Percentiles rank a stretch among this genome's conserved stretches.
phyloP scores from a whole-genome alignment of 2,797 vertebrate genomes.

The Australoheros facetus region DNA sequence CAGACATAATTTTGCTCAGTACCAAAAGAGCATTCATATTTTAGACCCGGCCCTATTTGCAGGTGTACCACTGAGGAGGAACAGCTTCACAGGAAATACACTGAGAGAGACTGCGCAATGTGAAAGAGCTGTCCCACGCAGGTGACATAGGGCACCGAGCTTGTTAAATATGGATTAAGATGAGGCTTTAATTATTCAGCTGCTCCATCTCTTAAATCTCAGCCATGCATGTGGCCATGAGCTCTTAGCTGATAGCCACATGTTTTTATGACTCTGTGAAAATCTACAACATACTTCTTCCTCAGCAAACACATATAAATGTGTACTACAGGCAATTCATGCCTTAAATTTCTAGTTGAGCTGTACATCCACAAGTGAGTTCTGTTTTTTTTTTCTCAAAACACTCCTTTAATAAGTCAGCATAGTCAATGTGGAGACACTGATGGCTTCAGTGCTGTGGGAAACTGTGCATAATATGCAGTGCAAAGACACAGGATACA shows the following conservation, averaged over 20 bases:
- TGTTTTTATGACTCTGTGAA: not conserved
- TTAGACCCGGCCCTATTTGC: not conserved
- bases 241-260: constrained; percentile 2
- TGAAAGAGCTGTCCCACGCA: constrained; percentile 38
- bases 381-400: not conserved
- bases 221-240: not conserved
- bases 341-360: not conserved
- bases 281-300: not conserved
- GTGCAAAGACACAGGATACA: not conserved
- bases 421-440: not conserved
- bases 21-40: not conserved
- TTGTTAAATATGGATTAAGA: constrained; percentile 75
- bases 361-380: not conserved
- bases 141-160: constrained; percentile 13
- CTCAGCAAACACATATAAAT: not conserved
- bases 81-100: not conserved
- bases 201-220: constrained; percentile 6
- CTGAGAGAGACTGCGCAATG: not conserved
- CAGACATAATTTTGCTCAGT: not conserved
- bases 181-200: constrained; percentile 65
- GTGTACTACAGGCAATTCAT: not conserved
- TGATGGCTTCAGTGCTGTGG: not conserved
- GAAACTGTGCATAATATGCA: not conserved
- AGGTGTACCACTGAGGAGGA: not conserved
- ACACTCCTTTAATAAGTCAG: not conserved